Conservation (phyloP, 2,888 invertebrate species). For the Drosophila multiciliata region DNA sequence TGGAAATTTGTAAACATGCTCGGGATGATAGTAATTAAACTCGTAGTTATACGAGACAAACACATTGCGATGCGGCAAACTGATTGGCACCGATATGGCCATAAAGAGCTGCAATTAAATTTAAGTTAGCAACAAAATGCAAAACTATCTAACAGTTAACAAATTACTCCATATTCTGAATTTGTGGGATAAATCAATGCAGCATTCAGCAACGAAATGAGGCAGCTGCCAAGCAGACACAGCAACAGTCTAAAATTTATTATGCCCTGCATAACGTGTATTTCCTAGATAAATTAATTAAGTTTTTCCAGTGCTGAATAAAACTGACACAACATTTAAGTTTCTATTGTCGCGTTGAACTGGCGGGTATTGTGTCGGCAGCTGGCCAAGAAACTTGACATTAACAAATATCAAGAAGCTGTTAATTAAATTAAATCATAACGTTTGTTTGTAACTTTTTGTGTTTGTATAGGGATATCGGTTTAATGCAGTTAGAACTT, state of each 20-base stretch:
- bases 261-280: conserved; percentile 13
- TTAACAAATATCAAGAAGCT: conserved; percentile 32
- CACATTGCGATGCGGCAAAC: conserved; percentile 89
- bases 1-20: conserved; percentile 84
- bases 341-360: conserved; percentile 25
- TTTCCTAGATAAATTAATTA: background rate
- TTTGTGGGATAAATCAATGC: conserved; percentile 65
- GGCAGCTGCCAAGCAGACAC: conserved; percentile 10
- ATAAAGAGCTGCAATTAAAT: conserved; percentile 87
- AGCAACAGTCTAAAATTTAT: background rate
- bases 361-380: conserved; percentile 6
- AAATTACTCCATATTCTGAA: conserved; percentile 71
- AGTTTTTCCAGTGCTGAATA: background rate
- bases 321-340: background rate
- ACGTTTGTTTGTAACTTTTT: background rate
- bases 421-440: conserved; percentile 60
- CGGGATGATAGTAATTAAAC: conserved; percentile 88
- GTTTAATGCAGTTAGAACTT: conserved; percentile 56
- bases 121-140: background rate
- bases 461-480: conserved; percentile 43
- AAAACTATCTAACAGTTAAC: background rate
- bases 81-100: conserved; percentile 90
- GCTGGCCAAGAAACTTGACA: conserved; percentile 53
- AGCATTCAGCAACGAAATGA: conserved; percentile 3
- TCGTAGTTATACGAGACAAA: conserved; percentile 91